These are phyloP conservation scores for Ophion ventricosus DNA, from an alignment of 2,888 invertebrate species.

Conservation along the genomic window DNA sequence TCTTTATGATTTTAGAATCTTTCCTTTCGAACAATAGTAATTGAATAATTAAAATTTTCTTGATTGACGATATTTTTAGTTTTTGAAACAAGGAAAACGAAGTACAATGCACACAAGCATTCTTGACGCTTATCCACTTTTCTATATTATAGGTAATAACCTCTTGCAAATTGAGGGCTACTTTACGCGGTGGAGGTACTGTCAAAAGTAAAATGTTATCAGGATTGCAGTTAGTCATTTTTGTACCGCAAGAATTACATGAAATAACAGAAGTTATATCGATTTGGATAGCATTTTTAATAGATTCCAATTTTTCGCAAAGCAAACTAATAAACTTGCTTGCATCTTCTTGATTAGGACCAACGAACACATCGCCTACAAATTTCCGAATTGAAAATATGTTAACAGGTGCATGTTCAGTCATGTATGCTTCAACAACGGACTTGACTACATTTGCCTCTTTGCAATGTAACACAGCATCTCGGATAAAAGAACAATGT, in stretches of 20 bases:
- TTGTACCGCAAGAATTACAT: not conserved
- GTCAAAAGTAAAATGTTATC: constrained; percentile 1
- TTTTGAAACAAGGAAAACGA: not conserved
- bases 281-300: not conserved
- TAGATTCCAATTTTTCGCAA: not conserved
- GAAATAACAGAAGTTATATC: not conserved
- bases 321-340: constrained; percentile 28
- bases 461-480: not conserved
- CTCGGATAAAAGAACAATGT: constrained; percentile 26
- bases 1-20: constrained; percentile 3
- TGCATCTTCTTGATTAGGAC: constrained; percentile 43
- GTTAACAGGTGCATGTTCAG: constrained; percentile 2
- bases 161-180: constrained; percentile 28
- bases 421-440: constrained; percentile 4
- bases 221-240: not conserved
- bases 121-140: constrained; percentile 16
- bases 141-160: constrained; percentile 5
- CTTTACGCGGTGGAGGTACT: too few relatives aligned
- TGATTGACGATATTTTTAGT: not conserved
- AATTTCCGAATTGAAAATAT: too few relatives aligned
- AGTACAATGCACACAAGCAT: not conserved
- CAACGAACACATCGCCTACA: constrained; percentile 34
- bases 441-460: not conserved
- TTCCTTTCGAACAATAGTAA: constrained; percentile 10
- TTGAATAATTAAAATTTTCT: constrained; percentile 17